phyloP scores from a whole-genome alignment of 1,140 invertebrate genomes.

The Drosophila prosaltans region DNA sequence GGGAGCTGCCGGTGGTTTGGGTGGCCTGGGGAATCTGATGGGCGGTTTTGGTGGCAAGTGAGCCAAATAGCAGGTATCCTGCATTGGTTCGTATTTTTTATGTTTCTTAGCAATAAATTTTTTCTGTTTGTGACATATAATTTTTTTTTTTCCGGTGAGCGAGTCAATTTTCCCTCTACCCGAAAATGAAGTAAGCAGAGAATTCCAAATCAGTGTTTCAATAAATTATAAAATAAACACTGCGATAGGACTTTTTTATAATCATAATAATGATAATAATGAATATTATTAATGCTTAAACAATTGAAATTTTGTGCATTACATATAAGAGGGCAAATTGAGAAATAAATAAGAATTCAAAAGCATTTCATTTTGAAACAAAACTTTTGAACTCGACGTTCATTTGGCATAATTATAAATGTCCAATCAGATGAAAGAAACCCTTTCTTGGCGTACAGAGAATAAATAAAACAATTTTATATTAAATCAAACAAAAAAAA shows the following conservation, averaged over 20 bases:
- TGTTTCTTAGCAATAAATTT: slow-evolving; percentile 66
- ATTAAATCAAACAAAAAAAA: too few species aligned
- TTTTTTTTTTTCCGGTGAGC: slow-evolving; percentile 31
- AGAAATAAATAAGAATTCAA: slow-evolving; percentile 11
- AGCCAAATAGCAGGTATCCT: slow-evolving; percentile 22
- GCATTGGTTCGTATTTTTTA: slow-evolving; percentile 62
- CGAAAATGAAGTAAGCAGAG: slow-evolving; percentile 1
- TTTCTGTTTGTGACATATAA: slow-evolving; percentile 6
- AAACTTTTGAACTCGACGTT: too few species aligned
- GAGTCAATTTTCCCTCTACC: slow-evolving; percentile 1
- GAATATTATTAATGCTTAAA: slow-evolving; percentile 18
- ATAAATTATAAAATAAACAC: slow-evolving; percentile 14
- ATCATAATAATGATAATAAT: background rate
- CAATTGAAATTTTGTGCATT: slow-evolving; percentile 16
- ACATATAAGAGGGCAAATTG: slow-evolving; percentile 12
- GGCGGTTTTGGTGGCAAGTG: slow-evolving; percentile 85
- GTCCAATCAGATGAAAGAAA: too few species aligned
- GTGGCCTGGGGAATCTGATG: slow-evolving; percentile 87
- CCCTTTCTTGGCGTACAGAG: too few species aligned
- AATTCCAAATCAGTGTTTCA: slow-evolving; percentile 12
- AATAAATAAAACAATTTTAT: too few species aligned
- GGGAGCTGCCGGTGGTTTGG: slow-evolving; percentile 89
- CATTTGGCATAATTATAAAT: too few species aligned
- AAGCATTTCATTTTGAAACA: background rate
- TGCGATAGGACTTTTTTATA: slow-evolving; percentile 16